A percentile compares a stretch with the other conserved stretches of the same genome.
phyloP scores from a whole-genome alignment of 2,113 vertebrate genomes.

The Dromaius novaehollandiae region DNA sequence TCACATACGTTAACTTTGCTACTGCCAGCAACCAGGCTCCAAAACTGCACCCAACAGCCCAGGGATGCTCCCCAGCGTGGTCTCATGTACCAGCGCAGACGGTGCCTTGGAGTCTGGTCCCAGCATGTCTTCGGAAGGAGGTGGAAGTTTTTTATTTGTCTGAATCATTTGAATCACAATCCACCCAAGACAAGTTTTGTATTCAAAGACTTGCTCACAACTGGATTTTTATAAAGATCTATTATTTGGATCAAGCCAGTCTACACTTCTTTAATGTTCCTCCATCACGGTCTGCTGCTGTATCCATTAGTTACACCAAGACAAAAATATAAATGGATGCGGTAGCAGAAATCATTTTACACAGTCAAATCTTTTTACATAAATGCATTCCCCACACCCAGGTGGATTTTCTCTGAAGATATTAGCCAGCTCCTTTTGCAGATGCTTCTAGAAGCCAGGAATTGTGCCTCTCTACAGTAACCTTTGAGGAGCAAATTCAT shows the following conservation, averaged over 20 bases:
- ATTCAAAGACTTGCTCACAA: background rate
- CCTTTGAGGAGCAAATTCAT: background rate
- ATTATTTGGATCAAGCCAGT: background rate
- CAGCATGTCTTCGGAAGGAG: fast-evolving
- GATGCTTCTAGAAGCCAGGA: background rate
- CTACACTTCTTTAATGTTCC: background rate
- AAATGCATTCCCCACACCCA: background rate
- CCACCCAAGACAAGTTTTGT: background rate
- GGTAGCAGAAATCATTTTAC: background rate
- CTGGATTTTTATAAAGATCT: background rate
- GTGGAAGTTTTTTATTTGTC: fast-evolving
- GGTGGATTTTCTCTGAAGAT: background rate
- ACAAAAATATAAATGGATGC: background rate
- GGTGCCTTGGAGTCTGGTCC: background rate
- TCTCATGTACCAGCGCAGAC: background rate
- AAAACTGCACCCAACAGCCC: background rate
- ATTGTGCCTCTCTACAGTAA: background rate
- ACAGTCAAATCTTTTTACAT: background rate
- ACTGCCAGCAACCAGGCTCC: background rate
- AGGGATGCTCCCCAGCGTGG: fast-evolving
- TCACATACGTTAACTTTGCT: fast-evolving
- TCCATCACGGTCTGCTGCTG: background rate
- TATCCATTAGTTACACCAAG: constrained; percentile 31
- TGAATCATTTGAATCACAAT: background rate
- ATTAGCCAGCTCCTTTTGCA: background rate